Base-by-base conservation (phyloP, 2,888 invertebrate genomes). In the Pristionchus maxplancki region DNA sequence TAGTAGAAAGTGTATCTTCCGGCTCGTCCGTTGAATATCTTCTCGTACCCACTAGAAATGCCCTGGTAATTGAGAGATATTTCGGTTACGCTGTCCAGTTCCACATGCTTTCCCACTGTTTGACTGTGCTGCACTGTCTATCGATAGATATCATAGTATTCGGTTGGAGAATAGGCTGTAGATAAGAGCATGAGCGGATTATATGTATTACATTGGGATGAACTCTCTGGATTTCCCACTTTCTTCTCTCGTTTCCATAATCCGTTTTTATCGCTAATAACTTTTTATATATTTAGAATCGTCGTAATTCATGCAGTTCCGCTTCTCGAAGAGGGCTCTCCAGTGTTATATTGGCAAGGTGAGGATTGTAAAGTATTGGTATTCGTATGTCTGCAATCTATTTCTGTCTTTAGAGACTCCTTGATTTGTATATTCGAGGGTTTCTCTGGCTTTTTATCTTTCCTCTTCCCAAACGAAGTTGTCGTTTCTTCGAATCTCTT, bases 361-460 rank as follows among this genome's bases (percentile, higher is more conserved):
- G 34, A 44, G 44, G 71, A 96, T 96, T 93, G 97, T n/a, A 71
- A 20, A 31, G 67, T 9, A 5, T 44, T 4, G 8, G 9, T n/a
- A 40, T 20, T n/a, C 44, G 44, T 31, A 11, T 44, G 24, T 48
- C 78, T 48, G 9, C 20, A n/a, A 20, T 20, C 37, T 28, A 40
- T 78, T 48, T 78, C n/a, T 28, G 24, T 17, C 78, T 48, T 48
- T 78, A 78, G 78, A 20, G 78, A 78, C 48, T 78, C 44, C 40
- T 78, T 78, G 78, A 44, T 78, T 44, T 67, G 31, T 34, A 34
- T 15, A 78, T 78, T 78, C 44, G 28, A 78, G 44, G 78, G 78
- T 48, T 78, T 78, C 78, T 11, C n/a, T 40, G 9, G 11, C 28
- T n/a, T 48, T 98, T 89, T 97, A 98, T n/a, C n/a, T n/a, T 44